Conservation (phyloP, 2,888 invertebrate genomes). For the Pseudeuparius sepicola region DNA sequence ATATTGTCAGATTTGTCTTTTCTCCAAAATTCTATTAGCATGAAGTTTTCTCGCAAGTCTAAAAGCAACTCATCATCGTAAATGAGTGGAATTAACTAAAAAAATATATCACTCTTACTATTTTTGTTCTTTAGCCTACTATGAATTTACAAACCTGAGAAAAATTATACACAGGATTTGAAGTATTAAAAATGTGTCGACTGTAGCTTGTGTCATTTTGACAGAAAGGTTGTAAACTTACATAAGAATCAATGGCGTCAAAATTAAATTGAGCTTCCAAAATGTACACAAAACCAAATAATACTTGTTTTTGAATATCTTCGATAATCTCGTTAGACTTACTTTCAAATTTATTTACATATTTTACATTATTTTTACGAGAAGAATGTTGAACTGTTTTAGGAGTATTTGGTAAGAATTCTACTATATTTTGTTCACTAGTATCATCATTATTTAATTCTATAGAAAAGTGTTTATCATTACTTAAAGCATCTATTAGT, state of each 20-base stretch:
- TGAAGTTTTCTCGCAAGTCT: slow-evolving; percentile 45
- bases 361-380: no score
- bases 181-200: slow-evolving; percentile 36
- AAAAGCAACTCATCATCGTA: slow-evolving; percentile 45
- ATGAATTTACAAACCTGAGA: slow-evolving; percentile 35
- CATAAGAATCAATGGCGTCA: slow-evolving; percentile 35
- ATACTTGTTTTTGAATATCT: slow-evolving; percentile 36
- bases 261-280: slow-evolving; percentile 40
- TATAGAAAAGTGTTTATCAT: background rate
- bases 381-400: no score
- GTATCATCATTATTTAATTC: slow-evolving; percentile 26
- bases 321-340: no score
- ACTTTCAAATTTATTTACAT: no score
- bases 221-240: slow-evolving; percentile 43
- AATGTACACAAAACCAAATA: slow-evolving; percentile 43
- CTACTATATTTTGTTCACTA: slow-evolving; percentile 5
- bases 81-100: slow-evolving; percentile 46
- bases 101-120: no score
- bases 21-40: slow-evolving; percentile 46
- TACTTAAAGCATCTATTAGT: slow-evolving; percentile 36
- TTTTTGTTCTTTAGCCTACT: no score
- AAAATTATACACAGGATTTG: slow-evolving; percentile 42
- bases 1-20: slow-evolving; percentile 36
- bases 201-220: slow-evolving; percentile 39
- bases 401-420: no score